Percentiles rank a stretch among this genome's conserved stretches.
These are phyloP conservation scores for Leptodactylus fallax DNA, from an alignment of 2,797 vertebrate genomes.

Conservation along the genomic window DNA sequence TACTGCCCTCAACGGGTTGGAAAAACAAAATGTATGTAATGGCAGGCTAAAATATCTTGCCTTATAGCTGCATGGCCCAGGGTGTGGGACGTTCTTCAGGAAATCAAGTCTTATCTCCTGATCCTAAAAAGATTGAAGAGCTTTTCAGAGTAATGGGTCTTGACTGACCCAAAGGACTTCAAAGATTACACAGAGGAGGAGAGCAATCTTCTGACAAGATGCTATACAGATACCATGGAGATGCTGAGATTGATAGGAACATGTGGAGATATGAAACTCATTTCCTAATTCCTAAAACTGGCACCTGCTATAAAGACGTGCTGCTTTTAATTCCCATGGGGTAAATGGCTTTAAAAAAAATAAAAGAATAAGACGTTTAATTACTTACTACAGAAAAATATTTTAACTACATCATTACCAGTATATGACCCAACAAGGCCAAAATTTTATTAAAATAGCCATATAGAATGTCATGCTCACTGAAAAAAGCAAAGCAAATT, in stretches of 20 bases:
- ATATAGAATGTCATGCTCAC: too few species aligned
- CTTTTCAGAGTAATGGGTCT: conserved; percentile 45
- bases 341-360: not conserved
- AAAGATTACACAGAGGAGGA: conserved; percentile 14
- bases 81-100: conserved; percentile 28
- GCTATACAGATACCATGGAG: conserved; percentile 14
- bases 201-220: conserved; percentile 24
- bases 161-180: conserved; percentile 34
- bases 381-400: too few species aligned
- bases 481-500: too few species aligned
- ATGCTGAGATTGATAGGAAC: conserved; percentile 45
- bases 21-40: not conserved
- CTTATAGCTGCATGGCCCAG: not conserved
- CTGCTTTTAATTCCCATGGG: not conserved
- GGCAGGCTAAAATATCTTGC: not conserved
- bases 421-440: too few species aligned
- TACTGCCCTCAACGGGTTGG: not conserved
- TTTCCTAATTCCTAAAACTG: conserved; percentile 31
- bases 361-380: not conserved
- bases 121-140: conserved; percentile 53
- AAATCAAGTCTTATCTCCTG: conserved; percentile 58
- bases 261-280: conserved; percentile 35
- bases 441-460: too few species aligned
- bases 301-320: conserved; percentile 15
- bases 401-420: too few species aligned